These are phyloP conservation scores for Drosophila guanche DNA, from an alignment of 1,140 invertebrate genomes.

Conservation along the genomic window DNA sequence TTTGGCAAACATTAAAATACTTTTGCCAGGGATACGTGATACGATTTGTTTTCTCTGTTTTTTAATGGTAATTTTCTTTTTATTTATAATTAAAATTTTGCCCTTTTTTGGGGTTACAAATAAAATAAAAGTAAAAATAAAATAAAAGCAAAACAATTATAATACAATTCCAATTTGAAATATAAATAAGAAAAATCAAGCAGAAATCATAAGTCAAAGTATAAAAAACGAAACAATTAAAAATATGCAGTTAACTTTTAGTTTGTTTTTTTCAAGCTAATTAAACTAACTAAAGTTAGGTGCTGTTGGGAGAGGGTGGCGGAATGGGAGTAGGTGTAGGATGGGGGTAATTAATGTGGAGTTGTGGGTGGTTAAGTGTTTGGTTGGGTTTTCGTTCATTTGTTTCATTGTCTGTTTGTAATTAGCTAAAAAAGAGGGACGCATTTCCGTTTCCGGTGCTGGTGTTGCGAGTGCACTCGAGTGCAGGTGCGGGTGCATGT, in stretches of 20 bases:
- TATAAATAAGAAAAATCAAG: conserved; percentile 50
- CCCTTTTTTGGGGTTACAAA: conserved; percentile 33
- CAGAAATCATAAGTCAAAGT: conserved; percentile 39
- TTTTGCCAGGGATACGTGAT: conserved; percentile 4
- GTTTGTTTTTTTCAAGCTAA: conserved; percentile 65
- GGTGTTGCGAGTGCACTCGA: conserved; percentile 23
- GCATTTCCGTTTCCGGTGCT: conserved; percentile 77
- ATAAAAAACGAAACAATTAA: conserved; percentile 29
- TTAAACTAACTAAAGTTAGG: conserved; percentile 67
- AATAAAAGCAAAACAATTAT: conserved; percentile 37
- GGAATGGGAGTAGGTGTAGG: conserved; percentile 1
- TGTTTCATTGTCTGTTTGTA: conserved; percentile 15
- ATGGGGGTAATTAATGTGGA: conserved; percentile 12
- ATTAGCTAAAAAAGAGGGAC: conserved; percentile 53
- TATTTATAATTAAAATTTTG: conserved; percentile 70
- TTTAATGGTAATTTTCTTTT: conserved; percentile 45
- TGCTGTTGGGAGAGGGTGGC: conserved; percentile 10
- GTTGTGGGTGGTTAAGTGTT: conserved; percentile 30
- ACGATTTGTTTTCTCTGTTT: conserved; percentile 25
- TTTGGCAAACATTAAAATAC: conserved; percentile 24
- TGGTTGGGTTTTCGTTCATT: not conserved
- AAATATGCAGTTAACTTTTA: conserved; percentile 30
- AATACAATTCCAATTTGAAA: conserved; percentile 55
- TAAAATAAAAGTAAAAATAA: conserved; percentile 55
- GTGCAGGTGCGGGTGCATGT: conserved; percentile 16